Evolutionary conservation across 2,888 invertebrate genomes (phyloP), one percentile per base, ranked within the genome.

Genomic region (Heliconius erato): DNA sequence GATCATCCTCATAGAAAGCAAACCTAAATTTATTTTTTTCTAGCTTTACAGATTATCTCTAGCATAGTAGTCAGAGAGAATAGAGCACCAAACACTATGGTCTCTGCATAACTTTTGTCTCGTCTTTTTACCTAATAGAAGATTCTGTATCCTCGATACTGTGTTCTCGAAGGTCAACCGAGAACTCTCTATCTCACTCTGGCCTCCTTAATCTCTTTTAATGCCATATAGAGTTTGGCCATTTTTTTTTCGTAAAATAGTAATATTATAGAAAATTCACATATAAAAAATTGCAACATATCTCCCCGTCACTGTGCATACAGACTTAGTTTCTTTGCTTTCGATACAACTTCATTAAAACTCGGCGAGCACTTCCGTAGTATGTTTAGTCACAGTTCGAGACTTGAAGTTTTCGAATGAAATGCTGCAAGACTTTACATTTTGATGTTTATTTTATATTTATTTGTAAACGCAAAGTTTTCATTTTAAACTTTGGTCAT

Each of bases 291-390:
- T n/a, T 11, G 63, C n/a, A 63, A 63, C 63, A 76, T 54, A 63
- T 40, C n/a, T 14, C 49, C 26, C 71, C 28, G 49, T 79, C 67
- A 80, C 23, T 80, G 54, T 82, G 65, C 32, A 72, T 49, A 77
- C 26, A 76, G 74, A 63, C 11, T 76, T 76, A 74, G 79, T 68
- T 78, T 59, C 35, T 71, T 72, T 71, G 65, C 82, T 80, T 79
- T 82, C 82, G 80, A 82, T 80, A 82, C 82, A 80, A 82, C 80
- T 82, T 82, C 80, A 82, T 82, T 82, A 82, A 82, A 82, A 82
- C 77, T 82, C 82, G 76, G 76, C 74, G 59, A 79, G 76, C 79
- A 82, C 79, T 82, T 82, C 77, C 77, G 76, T 19, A 63, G 79
- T 71, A 80, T 80, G 82, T 80, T 80, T 80, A 79, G 82, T 80